phyloP scores from a whole-genome alignment of 2,888 invertebrate species.

The Ceriagrion tenellum region DNA sequence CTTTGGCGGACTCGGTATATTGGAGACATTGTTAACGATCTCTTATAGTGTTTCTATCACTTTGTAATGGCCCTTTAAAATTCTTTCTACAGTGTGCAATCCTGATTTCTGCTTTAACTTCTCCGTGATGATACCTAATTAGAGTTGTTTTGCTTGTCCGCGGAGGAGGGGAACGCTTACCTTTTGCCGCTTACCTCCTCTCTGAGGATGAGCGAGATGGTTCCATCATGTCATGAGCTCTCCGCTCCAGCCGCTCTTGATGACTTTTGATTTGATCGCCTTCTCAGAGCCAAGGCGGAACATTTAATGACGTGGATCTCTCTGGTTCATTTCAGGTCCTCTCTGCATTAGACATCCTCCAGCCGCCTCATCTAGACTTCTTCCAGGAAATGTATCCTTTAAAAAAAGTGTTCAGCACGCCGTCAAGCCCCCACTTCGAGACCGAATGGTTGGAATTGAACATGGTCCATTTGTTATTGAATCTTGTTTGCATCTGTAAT shows the following conservation, averaged over 20 bases:
- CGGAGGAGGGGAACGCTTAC: not conserved
- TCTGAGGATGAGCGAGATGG: not conserved
- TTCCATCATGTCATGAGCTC: not conserved
- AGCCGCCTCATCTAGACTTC: slow-evolving; percentile 99
- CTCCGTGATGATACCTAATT: not conserved
- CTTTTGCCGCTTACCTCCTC: not conserved
- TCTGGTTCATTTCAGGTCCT: slow-evolving; percentile 88
- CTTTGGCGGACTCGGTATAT: too few relatives aligned
- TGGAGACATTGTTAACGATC: not conserved
- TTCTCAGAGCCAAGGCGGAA: not conserved
- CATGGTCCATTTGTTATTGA: not conserved
- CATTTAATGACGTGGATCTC: not conserved
- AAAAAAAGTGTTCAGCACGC: slow-evolving; percentile 72
- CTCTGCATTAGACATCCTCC: slow-evolving; percentile 98
- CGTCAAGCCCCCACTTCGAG: not conserved
- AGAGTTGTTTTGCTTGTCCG: not conserved
- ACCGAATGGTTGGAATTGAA: not conserved
- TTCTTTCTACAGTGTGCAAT: not conserved
- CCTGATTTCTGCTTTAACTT: not conserved
- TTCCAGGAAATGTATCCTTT: slow-evolving; percentile 99
- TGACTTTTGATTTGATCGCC: not conserved
- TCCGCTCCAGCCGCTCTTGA: not conserved
- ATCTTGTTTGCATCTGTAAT: too few relatives aligned
- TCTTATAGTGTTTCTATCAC: not conserved
- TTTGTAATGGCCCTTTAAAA: not conserved